Evolutionary conservation across 2,113 vertebrate species (phyloP), one percentile per base, ranked within the genome.

Genomic region (Prolemur simus): DNA sequence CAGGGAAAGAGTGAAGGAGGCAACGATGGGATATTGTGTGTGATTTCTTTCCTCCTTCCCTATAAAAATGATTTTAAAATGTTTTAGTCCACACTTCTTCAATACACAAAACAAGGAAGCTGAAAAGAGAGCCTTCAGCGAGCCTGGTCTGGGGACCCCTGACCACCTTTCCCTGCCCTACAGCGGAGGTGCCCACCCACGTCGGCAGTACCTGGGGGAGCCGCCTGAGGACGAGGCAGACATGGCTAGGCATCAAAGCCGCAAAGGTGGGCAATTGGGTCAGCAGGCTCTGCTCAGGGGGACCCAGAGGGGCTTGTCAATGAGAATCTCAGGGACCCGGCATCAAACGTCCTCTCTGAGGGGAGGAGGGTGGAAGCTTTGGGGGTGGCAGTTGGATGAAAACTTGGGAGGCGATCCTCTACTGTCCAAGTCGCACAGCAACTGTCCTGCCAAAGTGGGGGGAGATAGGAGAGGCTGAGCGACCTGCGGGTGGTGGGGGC

Each of bases 401-500:
- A 97, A 97, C 97, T 96, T 97, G 93, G 96, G 96, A 98, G 96
- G 94, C 84, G 97, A 74, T 97, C 97, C 97, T 98, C 96, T 97
- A 97, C 96, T 97, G 97, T 97, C 97, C 97, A 95, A 97, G 97
- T 98, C 95, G 89, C 97, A 97, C 97, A 97, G 97, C 96, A 97
- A 97, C 96, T 97, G 97, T 97, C 97, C 97, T 97, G 97, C 96
- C 97, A 95, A 97, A 97, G 97, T 89, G 54, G 93, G 84, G 86
- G 81, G 73, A 97, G 96, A 97, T 17, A 96, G 95, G 96, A 96
- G 91, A 98, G 91, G 93, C 97, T 97, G 96, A 98, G 95, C 89
- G 49, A 95, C 86, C 83, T 34, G 81, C 2, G 8, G 47, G 90
- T 37, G 32, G 34, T 8, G 49, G 39, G 83, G 11, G 47, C 6